Evolutionary conservation across 2,797 vertebrate genomes (phyloP), one percentile per base, ranked within the genome.

Genomic region (Epinephelus coioides): DNA sequence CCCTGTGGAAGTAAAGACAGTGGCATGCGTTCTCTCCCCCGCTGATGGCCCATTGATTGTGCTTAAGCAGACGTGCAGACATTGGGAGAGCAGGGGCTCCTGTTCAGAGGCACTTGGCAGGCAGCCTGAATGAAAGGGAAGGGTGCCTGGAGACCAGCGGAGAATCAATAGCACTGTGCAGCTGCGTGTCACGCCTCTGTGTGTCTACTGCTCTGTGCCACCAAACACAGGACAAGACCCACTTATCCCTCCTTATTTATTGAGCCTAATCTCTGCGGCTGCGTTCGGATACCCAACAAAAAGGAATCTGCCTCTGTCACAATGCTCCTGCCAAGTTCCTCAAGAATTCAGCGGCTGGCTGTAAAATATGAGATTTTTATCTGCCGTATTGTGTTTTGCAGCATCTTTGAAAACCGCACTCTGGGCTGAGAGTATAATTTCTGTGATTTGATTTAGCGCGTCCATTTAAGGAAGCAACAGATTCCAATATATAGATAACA

Each of bases 21-120:
- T 89, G 88, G 88, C 68, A 60, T 87, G 89, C 74, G 69, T 91
- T 88, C 89, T 86, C 88, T 90, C 81, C 89, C 88, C 91, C 60
- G 91, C 88, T 93, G 93, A 94, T 92, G 93, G 92, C 74, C 91
- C 93, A 94, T 94, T 94, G 93, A 95, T 95, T 93, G 92, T 94
- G 93, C 91, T 93, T 94, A 94, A 95, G 93, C 93, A 95, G 94
- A 94, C 93, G 90, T 94, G 93, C 91, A 93, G 94, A 94, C 92
- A 88, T 91, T 92, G 92, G 90, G 87, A 86, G 89, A 94, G 92
- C 92, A 92, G 89, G 88, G 89, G 86, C 89, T 91, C 83, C 92
- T 91, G 93, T 93, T 95, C 94, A 82, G 92, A 94, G 92, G 81
- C 93, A 91, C 91, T 94, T 94, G 93, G 93, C 93, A 94, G 91